phyloP scores from a whole-genome alignment of 1,140 invertebrate species.

The Apis mellifera region DNA sequence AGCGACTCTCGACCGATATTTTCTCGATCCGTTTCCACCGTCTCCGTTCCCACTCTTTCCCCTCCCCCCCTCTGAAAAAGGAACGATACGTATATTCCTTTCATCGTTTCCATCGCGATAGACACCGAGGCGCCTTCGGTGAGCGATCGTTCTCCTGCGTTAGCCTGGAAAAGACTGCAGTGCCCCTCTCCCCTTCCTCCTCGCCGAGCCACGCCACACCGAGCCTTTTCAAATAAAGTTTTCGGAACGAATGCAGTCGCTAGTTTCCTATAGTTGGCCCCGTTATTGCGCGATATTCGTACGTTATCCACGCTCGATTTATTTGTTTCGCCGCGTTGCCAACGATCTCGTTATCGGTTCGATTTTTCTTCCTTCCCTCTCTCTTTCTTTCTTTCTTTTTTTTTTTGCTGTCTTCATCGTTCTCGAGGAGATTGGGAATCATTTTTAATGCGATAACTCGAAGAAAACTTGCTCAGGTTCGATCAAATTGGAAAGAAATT shows the following conservation, averaged over 20 bases:
- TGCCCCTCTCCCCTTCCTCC: not conserved
- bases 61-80: slow-evolving; percentile 8
- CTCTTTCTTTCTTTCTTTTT: no score
- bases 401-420: not conserved
- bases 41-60: not conserved
- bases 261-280: slow-evolving; percentile 3
- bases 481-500: no score
- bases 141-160: slow-evolving; percentile 40
- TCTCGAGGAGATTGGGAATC: not conserved
- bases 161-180: slow-evolving; percentile 29
- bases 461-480: no score
- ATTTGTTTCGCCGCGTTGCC: not conserved
- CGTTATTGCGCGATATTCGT: slow-evolving; percentile 15
- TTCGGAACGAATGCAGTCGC: slow-evolving; percentile 28
- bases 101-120: slow-evolving; percentile 31
- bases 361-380: no score
- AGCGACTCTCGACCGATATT: slow-evolving; percentile 15
- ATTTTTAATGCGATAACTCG: no score
- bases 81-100: slow-evolving; percentile 25
- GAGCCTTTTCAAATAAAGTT: slow-evolving; percentile 35
- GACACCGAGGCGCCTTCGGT: slow-evolving; percentile 39
- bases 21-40: not conserved
- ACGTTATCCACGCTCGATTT: not conserved
- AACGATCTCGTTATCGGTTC: not conserved
- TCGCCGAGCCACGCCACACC: not conserved